Evolutionary conservation across 2,113 vertebrate genomes (phyloP).

Genomic region (Dipodomys merriami): DNA sequence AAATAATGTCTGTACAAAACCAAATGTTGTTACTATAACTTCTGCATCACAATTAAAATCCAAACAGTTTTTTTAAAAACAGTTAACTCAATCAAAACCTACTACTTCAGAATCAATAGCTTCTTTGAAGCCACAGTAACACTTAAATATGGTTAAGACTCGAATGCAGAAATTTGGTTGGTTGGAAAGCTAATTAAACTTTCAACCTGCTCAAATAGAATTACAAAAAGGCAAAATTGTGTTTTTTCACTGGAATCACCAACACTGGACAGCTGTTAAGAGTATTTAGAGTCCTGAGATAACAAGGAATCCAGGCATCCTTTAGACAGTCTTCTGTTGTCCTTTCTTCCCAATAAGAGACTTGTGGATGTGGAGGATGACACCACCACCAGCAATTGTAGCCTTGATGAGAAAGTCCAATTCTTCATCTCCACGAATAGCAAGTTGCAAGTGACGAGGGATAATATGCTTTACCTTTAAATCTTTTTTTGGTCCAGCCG

Average conservation of each 20-base stretch:
- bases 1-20: slow-evolving; percentile 89
- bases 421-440: too few species aligned
- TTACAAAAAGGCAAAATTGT: too few species aligned
- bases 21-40: slow-evolving; percentile 85
- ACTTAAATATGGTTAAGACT: slow-evolving; percentile 78
- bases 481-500: slow-evolving; percentile 86
- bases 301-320: slow-evolving; percentile 81
- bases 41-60: slow-evolving; percentile 84
- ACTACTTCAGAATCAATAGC: too few species aligned
- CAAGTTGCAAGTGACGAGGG: slow-evolving; percentile 97
- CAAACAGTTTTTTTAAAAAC: slow-evolving; percentile 80
- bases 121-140: slow-evolving; percentile 18
- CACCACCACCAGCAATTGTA: too few species aligned
- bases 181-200: slow-evolving; percentile 85
- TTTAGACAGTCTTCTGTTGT: slow-evolving; percentile 98
- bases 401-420: too few species aligned
- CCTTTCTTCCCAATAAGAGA: too few species aligned
- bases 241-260: slow-evolving; percentile 84
- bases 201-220: slow-evolving; percentile 82
- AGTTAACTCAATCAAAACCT: too few species aligned
- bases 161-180: slow-evolving; percentile 90
- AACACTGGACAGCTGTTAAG: slow-evolving; percentile 87
- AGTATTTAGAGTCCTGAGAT: slow-evolving; percentile 88
- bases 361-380: too few species aligned
- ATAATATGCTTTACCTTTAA: slow-evolving; percentile 98